Evolutionary conservation across 1,140 invertebrate species (phyloP), one percentile per base, ranked within the genome.

Genomic region (Oncopodura yosiiana): DNA sequence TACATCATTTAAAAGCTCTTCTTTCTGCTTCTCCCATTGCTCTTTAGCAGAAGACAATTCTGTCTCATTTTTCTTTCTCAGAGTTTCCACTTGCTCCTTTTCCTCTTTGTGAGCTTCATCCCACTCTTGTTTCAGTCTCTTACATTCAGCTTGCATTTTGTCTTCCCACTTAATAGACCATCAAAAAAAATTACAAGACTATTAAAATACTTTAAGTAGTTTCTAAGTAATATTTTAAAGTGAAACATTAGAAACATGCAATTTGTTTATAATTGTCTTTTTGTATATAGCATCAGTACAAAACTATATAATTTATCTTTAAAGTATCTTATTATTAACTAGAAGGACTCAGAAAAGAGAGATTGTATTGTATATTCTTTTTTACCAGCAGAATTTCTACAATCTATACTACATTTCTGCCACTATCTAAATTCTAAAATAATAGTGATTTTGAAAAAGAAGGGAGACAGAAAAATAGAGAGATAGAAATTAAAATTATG

Each of bases 41-140:
- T 73, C 70, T 57, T 75, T 77, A 11, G 74, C 66, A 26, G 69
- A 67, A 12, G 69, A 61, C 36, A 67, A 37, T 30, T 69, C 69
- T 45, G 68, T 60, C 18, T 69, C 69, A 57, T 67, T 68, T 54
- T 68, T 64, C 8, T 64, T 50, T 43, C 63, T 64, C 58, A 68
- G 61, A 9, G 74, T 70, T 56, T 79, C 75, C 37, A 80, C 68
- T 8, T 75, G 75, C 27, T 72, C 70, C 49, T 78, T 78, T 58
- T 81, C 78, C 58, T 81, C 78, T 37, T 71, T 69, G 61, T 79
- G 75, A 51, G 75, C 72, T 60, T 73, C 70, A 61, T 79, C 77
- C 52, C 81, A 66, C 67, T 81, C 78, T 41, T 69, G 67, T 68
- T 76, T 78, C 65, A 81, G 68, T 69, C 77, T 71, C 62, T 62